These are phyloP conservation scores for Catagonus wagneri DNA, from an alignment of 2,113 vertebrate genomes.

Conservation along the genomic window DNA sequence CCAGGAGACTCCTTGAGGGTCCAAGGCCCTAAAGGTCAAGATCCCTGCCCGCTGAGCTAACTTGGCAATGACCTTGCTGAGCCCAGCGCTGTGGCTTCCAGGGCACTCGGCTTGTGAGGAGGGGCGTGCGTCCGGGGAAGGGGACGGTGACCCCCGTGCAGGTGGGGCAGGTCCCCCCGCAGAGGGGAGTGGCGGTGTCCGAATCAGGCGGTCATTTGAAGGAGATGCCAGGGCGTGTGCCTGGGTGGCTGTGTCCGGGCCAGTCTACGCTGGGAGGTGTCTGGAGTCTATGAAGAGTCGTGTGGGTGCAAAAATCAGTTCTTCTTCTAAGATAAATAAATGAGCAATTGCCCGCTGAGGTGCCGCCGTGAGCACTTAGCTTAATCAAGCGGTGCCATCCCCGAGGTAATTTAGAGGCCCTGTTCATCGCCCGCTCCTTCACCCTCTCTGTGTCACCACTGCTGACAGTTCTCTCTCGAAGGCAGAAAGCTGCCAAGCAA, in stretches of 20 bases:
- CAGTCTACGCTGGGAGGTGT: background rate
- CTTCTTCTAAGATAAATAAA: constrained; percentile 67
- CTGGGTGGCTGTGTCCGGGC: rapidly evolving
- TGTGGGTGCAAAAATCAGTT: constrained; percentile 19
- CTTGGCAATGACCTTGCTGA: rapidly evolving
- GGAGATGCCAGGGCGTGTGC: background rate
- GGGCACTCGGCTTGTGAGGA: rapidly evolving
- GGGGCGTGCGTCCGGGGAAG: rapidly evolving
- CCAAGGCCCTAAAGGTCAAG: rapidly evolving
- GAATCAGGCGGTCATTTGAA: background rate
- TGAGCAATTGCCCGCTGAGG: constrained; percentile 51
- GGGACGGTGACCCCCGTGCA: rapidly evolving
- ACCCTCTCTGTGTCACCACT: background rate
- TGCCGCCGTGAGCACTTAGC: constrained; percentile 53
- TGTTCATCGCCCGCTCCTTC: constrained; percentile 61
- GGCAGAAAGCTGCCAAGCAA: background rate
- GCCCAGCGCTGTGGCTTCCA: background rate
- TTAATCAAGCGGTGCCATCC: constrained; percentile 77
- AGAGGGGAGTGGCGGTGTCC: rapidly evolving
- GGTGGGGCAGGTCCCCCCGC: rapidly evolving
- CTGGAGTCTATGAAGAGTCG: background rate
- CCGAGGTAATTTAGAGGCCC: constrained; percentile 55
- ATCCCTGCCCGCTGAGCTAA: background rate
- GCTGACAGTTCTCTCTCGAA: constrained; percentile 13
- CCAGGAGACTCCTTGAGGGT: background rate